These are phyloP conservation scores for Amblyteles armatorius DNA, from an alignment of 2,888 invertebrate genomes.

Conservation along the genomic window DNA sequence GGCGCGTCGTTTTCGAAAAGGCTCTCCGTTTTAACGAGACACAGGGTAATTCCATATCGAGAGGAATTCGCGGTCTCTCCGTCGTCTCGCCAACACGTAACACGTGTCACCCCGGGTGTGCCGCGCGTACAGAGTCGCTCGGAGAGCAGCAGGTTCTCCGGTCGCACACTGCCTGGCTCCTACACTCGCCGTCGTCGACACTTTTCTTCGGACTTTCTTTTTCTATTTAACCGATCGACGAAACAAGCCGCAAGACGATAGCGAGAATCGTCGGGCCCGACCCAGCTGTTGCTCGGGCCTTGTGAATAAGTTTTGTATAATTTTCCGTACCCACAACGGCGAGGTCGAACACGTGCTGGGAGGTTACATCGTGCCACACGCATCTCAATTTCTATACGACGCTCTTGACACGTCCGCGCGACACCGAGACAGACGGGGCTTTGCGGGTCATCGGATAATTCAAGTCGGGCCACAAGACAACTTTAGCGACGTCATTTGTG, in stretches of 20 bases:
- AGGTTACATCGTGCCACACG: background rate
- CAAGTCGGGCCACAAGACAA: background rate
- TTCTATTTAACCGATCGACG: conserved; percentile 27
- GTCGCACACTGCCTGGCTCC: background rate
- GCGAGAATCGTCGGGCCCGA: conserved; percentile 11
- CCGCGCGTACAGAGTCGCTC: conserved; percentile 2
- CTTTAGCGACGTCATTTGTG: background rate
- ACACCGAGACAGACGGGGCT: background rate
- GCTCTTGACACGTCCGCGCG: conserved; percentile 1
- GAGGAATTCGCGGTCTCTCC: conserved; percentile 39
- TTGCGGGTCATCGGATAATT: conserved; percentile 10
- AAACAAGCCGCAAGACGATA: background rate
- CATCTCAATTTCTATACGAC: conserved; percentile 13
- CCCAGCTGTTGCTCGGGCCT: conserved; percentile 15
- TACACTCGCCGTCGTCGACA: conserved; percentile 32
- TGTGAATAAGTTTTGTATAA: conserved; percentile 11
- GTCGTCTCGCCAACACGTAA: conserved; percentile 44
- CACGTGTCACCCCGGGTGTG: conserved; percentile 11
- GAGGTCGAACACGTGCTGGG: conserved; percentile 44
- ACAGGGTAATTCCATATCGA: conserved; percentile 19
- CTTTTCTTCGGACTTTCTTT: conserved; percentile 57
- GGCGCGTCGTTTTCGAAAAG: conserved; percentile 21
- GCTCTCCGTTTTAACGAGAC: conserved; percentile 20
- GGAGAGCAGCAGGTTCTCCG: conserved; percentile 33
- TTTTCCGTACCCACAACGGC: conserved; percentile 12